Percentiles rank a stretch among this genome's conserved stretches.
These are phyloP conservation scores for Dugesia japonica DNA, from an alignment of 2,888 invertebrate species.

Conservation along the genomic window DNA sequence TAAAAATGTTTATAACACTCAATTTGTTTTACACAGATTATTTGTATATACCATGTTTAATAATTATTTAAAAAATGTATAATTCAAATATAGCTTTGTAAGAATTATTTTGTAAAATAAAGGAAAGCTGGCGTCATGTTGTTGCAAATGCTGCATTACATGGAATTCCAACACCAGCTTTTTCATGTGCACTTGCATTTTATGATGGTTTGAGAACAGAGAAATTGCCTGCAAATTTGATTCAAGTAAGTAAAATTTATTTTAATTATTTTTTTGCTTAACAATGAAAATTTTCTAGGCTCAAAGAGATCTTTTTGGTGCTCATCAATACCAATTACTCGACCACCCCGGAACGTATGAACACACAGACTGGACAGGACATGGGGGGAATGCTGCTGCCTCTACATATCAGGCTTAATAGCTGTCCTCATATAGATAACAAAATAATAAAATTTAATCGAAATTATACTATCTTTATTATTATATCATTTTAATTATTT, in stretches of 20 bases:
- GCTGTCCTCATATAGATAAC: background rate
- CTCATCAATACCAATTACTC: slow-evolving; percentile 85
- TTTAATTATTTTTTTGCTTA: background rate
- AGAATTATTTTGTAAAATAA: slow-evolving; percentile 30
- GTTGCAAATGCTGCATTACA: slow-evolving; percentile 55
- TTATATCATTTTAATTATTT: too few relatives aligned
- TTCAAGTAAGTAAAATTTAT: slow-evolving; percentile 56
- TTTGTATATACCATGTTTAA: too few relatives aligned
- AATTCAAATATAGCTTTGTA: too few relatives aligned
- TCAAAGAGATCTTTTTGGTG: slow-evolving; percentile 92
- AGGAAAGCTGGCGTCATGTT: slow-evolving; percentile 66
- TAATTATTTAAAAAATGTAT: too few relatives aligned
- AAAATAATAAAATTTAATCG: too few relatives aligned
- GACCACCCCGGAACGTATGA: slow-evolving; percentile 69
- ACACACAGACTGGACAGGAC: slow-evolving; percentile 98
- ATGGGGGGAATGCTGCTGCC: slow-evolving; percentile 55
- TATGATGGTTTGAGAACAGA: slow-evolving; percentile 82
- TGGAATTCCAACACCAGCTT: slow-evolving; percentile 82
- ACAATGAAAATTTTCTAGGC: slow-evolving; percentile 53
- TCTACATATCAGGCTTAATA: background rate
- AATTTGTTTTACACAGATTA: too few relatives aligned
- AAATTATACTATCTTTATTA: too few relatives aligned
- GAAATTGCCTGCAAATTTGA: slow-evolving; percentile 74
- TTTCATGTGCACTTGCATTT: slow-evolving; percentile 81
- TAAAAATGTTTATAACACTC: too few relatives aligned